phyloP scores from a whole-genome alignment of 1,140 invertebrate species.

The Drosophila obscura region DNA sequence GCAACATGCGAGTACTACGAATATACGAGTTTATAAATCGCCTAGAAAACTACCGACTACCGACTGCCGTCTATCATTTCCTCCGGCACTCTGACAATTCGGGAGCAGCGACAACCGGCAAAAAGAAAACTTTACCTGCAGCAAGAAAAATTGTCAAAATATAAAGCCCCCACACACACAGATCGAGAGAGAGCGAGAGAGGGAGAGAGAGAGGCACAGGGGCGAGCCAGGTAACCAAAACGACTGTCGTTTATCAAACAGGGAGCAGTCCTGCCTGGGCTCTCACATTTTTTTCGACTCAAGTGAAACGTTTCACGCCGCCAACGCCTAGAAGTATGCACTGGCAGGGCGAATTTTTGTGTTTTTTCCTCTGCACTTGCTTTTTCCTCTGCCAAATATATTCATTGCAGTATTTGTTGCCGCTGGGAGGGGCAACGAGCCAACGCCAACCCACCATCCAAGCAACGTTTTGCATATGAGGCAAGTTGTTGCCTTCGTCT shows the following conservation, averaged over 20 bases:
- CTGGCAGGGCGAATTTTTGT: constrained; percentile 27
- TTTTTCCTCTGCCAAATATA: constrained; percentile 65
- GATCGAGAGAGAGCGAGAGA: constrained; percentile 16
- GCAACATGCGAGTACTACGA: constrained; percentile 9
- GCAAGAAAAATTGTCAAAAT: constrained; percentile 70
- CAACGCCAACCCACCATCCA: background rate
- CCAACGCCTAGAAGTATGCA: constrained; percentile 72
- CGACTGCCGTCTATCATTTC: constrained; percentile 76
- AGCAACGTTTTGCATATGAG: constrained; percentile 65
- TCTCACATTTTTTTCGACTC: constrained; percentile 15
- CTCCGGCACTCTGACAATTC: constrained; percentile 71
- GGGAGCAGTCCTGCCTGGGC: constrained; percentile 26
- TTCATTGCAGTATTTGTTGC: constrained; percentile 77
- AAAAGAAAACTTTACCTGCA: constrained; percentile 41
- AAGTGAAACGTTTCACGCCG: constrained; percentile 72
- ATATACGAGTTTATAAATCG: constrained; percentile 69
- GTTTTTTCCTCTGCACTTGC: constrained; percentile 13
- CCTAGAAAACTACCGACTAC: constrained; percentile 75
- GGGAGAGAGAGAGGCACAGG: background rate
- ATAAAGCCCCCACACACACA: constrained; percentile 57
- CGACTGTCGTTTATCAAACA: constrained; percentile 71
- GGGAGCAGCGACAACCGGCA: constrained; percentile 13
- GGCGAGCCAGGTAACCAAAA: constrained; percentile 50
- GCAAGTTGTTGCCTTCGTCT: constrained; percentile 18
- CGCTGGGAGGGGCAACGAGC: constrained; percentile 27